These are phyloP conservation scores for Nanorana parkeri DNA, from an alignment of 2,113 vertebrate species.

Conservation along the genomic window DNA sequence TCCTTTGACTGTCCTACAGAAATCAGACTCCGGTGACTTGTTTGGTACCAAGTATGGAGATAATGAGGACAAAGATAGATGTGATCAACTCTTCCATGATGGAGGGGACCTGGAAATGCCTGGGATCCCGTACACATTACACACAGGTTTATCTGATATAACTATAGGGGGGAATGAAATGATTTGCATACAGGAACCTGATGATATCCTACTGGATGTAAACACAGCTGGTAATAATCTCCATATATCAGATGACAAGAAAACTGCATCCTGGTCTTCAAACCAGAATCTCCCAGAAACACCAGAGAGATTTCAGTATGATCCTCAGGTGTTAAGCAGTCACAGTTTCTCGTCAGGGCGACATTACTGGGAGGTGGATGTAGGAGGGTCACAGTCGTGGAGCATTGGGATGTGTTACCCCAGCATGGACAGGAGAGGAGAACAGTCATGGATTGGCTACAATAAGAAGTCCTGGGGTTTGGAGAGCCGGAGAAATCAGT, in stretches of 20 bases:
- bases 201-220: background rate
- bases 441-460: background rate
- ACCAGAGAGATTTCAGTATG: too few species aligned
- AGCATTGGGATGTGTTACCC: background rate
- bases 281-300: background rate
- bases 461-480: background rate
- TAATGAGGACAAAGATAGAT: background rate
- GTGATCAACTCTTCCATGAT: too few species aligned
- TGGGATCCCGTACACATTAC: background rate
- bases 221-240: background rate
- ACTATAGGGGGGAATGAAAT: background rate
- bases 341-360: too few species aligned
- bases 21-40: background rate
- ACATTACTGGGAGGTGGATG: constrained; percentile 8
- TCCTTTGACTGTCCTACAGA: too few species aligned
- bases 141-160: background rate
- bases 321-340: too few species aligned
- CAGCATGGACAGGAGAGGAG: background rate
- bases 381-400: background rate
- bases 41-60: background rate
- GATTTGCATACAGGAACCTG: background rate
- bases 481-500: background rate
- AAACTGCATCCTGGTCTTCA: background rate
- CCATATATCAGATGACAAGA: background rate
- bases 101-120: background rate